phyloP scores from a whole-genome alignment of 1,140 invertebrate genomes.

The Drosophila mojavensis region DNA sequence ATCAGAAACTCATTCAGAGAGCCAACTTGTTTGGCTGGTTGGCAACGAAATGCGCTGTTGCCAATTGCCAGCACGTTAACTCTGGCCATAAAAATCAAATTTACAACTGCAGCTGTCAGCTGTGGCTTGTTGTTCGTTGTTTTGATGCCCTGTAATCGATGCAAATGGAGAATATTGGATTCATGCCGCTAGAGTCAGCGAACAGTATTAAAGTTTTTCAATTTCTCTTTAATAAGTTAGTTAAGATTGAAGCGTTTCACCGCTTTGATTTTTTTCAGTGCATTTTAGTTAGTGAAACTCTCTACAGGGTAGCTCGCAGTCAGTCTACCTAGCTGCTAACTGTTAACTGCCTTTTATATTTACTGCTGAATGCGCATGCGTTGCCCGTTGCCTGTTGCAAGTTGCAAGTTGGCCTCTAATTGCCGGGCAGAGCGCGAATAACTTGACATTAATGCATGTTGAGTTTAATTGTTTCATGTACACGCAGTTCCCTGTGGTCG shows the following conservation, averaged over 20 bases:
- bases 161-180: not conserved
- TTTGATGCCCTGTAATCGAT: slow-evolving; percentile 17
- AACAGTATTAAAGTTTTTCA: too few relatives aligned
- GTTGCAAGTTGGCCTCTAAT: slow-evolving; percentile 57
- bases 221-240: too few relatives aligned
- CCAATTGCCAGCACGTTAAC: slow-evolving; percentile 71
- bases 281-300: slow-evolving; percentile 3
- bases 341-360: slow-evolving; percentile 50
- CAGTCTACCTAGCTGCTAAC: not conserved
- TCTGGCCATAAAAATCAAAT: slow-evolving; percentile 76
- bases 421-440: slow-evolving; percentile 73
- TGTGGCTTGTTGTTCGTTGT: slow-evolving; percentile 34
- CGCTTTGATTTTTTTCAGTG: too few relatives aligned
- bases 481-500: slow-evolving; percentile 66
- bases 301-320: not conserved
- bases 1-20: slow-evolving; percentile 47
- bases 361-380: slow-evolving; percentile 63
- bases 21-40: slow-evolving; percentile 56
- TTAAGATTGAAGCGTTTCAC: too few relatives aligned
- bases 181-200: too few relatives aligned
- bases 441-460: slow-evolving; percentile 81
- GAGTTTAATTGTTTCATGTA: slow-evolving; percentile 78
- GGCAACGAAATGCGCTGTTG: slow-evolving; percentile 27
- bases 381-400: slow-evolving; percentile 13
- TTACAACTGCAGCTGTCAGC: slow-evolving; percentile 76